These are phyloP conservation scores for Drosophila asahinai DNA, from an alignment of 1,140 invertebrate genomes.

Conservation along the genomic window DNA sequence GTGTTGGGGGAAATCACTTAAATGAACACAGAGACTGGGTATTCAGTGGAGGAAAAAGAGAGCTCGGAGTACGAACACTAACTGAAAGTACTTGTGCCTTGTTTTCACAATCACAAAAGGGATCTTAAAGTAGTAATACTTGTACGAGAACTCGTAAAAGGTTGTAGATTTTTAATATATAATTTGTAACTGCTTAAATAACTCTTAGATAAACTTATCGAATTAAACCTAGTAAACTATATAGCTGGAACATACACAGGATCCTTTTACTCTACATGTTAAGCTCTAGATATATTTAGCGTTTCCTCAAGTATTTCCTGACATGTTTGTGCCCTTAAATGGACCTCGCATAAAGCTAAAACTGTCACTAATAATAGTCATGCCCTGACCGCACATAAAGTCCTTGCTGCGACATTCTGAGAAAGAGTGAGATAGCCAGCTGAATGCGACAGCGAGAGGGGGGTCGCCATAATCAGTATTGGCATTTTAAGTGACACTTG, in stretches of 20 bases:
- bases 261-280: too few relatives aligned
- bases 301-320: conserved; percentile 5
- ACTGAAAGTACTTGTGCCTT: not conserved
- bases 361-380: conserved; percentile 80
- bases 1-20: conserved; percentile 71
- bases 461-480: conserved; percentile 74
- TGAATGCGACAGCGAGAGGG: not conserved
- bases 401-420: conserved; percentile 42
- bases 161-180: too few relatives aligned
- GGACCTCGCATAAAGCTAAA: conserved; percentile 72
- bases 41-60: too few relatives aligned
- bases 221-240: too few relatives aligned
- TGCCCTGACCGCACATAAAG: conserved; percentile 74
- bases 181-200: too few relatives aligned
- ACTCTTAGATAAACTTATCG: too few relatives aligned
- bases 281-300: not conserved
- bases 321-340: conserved; percentile 49
- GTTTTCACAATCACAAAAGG: not conserved
- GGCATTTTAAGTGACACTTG: conserved; percentile 79
- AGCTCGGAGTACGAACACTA: not conserved
- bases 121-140: not conserved
- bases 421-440: conserved; percentile 20
- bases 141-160: not conserved
- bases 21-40: conserved; percentile 27
- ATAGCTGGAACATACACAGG: too few relatives aligned